Percentiles rank a stretch among this genome's conserved stretches.
Conservation (phyloP, 2,113 vertebrate genomes). For the Ptilonorhynchus violaceus region DNA sequence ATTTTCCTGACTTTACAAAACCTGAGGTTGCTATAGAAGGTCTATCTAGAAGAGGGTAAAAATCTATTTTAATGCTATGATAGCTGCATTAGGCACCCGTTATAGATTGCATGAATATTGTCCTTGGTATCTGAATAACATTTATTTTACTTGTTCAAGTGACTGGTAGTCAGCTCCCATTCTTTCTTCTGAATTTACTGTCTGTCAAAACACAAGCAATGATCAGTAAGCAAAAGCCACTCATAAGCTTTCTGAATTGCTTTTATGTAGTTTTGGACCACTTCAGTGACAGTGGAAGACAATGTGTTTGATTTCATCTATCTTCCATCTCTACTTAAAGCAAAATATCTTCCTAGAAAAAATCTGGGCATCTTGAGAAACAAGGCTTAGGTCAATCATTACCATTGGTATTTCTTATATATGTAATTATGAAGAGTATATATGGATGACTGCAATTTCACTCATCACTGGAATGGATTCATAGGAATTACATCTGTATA, state of each 20-base stretch:
- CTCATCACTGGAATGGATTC: neutral
- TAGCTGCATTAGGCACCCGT: neutral
- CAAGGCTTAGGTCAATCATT: neutral
- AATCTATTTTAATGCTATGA: neutral
- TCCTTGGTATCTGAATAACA: neutral
- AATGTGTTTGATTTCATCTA: neutral
- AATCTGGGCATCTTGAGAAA: neutral
- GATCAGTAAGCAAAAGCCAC: slow-evolving; percentile 58
- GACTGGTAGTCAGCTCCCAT: slow-evolving; percentile 76
- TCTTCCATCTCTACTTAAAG: neutral
- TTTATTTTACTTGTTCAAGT: slow-evolving; percentile 69
- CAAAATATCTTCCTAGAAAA: neutral
- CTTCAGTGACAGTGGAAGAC: neutral
- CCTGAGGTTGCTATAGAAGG: neutral
- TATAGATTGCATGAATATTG: neutral
- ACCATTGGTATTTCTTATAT: neutral
- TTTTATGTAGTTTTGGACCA: neutral
- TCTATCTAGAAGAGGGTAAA: neutral
- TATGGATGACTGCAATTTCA: neutral
- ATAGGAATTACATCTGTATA: neutral
- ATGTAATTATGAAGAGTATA: neutral
- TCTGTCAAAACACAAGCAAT: slow-evolving; percentile 74
- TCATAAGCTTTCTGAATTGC: neutral
- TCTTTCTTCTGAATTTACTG: slow-evolving; percentile 79
- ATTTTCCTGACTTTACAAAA: neutral